Evolutionary conservation across 2,113 vertebrate species (phyloP).

Genomic region (Caloenas nicobarica): DNA sequence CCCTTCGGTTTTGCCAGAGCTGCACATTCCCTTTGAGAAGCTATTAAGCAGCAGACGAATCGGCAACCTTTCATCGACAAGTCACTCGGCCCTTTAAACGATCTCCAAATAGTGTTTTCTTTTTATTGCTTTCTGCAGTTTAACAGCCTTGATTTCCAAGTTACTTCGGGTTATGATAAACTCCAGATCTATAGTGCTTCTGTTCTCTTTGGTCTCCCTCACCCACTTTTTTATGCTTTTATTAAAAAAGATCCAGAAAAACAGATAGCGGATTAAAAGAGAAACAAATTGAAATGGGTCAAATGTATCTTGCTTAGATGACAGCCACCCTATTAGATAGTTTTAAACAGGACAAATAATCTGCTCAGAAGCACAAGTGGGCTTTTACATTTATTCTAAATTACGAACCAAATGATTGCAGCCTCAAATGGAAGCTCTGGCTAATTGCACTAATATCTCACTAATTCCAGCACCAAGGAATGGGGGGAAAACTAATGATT

Average conservation of each 20-base stretch:
- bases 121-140: constrained; percentile 73
- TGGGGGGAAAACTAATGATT: not conserved
- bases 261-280: constrained; percentile 69
- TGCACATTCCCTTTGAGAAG: constrained; percentile 28
- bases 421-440: constrained; percentile 70
- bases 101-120: constrained; percentile 67
- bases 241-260: constrained; percentile 35
- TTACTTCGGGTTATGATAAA: constrained; percentile 73
- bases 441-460: constrained; percentile 77
- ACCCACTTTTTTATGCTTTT: constrained; percentile 48
- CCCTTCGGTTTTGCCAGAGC: not conserved
- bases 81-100: constrained; percentile 64
- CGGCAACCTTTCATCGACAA: constrained; percentile 61
- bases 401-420: constrained; percentile 69
- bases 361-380: constrained; percentile 55
- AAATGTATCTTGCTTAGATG: constrained; percentile 60
- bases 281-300: constrained; percentile 72
- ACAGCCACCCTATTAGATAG: constrained; percentile 67
- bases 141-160: constrained; percentile 51
- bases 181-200: constrained; percentile 50
- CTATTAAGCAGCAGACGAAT: constrained; percentile 27
- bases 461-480: constrained; percentile 67
- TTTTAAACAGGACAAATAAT: constrained; percentile 75
- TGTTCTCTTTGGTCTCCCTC: constrained; percentile 33
- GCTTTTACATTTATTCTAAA: constrained; percentile 75